A percentile compares a stretch with the other conserved stretches of the same genome.
These are phyloP conservation scores for Petrocephalus sullivani DNA, from an alignment of 2,797 vertebrate genomes.

Conservation along the genomic window DNA sequence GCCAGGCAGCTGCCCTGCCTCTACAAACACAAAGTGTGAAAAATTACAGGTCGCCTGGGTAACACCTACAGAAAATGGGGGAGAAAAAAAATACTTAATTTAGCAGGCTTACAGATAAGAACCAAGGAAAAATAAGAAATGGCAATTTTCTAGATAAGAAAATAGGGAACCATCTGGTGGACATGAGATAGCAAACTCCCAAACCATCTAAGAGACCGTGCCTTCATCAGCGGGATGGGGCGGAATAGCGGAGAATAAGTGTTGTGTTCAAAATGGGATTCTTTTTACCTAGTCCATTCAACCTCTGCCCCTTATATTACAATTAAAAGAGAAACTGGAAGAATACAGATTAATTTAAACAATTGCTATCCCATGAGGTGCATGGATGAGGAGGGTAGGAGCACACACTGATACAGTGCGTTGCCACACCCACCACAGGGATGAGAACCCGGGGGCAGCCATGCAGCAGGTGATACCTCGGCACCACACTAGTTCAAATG, in stretches of 20 bases:
- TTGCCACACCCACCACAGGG: no score
- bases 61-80: slow-evolving; percentile 66
- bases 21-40: slow-evolving; percentile 43
- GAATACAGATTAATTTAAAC: slow-evolving; percentile 6
- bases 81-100: slow-evolving; percentile 76
- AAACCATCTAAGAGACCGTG: slow-evolving; percentile 66
- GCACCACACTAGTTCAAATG: no score
- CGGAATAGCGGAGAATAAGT: slow-evolving; percentile 46
- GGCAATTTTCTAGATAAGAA: slow-evolving; percentile 79
- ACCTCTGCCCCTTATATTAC: neutral
- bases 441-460: no score
- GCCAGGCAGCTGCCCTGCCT: slow-evolving; percentile 51
- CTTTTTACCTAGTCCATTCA: slow-evolving; percentile 46
- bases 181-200: slow-evolving; percentile 74
- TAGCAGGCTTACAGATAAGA: slow-evolving; percentile 76
- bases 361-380: neutral
- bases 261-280: slow-evolving; percentile 63
- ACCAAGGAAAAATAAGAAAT: slow-evolving; percentile 73
- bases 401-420: no score
- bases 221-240: slow-evolving; percentile 58
- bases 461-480: no score
- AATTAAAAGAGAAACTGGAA: neutral
- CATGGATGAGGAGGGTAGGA: neutral
- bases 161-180: slow-evolving; percentile 73
- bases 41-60: slow-evolving; percentile 42